Conservation (phyloP, 2,888 invertebrate genomes). For the Rhabditophanes sp. region DNA sequence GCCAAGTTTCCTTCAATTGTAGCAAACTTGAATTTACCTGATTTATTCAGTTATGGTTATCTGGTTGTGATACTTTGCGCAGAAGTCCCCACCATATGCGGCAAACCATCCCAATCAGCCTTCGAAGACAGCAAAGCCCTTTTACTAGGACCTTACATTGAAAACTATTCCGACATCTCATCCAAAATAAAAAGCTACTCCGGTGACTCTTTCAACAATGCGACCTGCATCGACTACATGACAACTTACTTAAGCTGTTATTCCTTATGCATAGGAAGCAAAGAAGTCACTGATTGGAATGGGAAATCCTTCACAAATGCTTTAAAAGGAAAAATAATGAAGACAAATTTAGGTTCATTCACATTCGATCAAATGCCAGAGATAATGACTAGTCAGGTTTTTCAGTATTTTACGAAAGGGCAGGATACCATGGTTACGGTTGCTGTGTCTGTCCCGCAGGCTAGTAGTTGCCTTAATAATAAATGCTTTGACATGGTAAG, state of each 20-base stretch:
- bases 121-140: constrained; percentile 9
- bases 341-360: constrained; percentile 12
- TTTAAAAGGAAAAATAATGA: constrained; percentile 4
- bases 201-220: too few species aligned
- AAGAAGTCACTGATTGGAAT: constrained; percentile 4
- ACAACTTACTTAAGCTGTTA: too few species aligned
- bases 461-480: too few species aligned
- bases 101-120: constrained; percentile 1
- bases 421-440: too few species aligned
- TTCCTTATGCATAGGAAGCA: too few species aligned
- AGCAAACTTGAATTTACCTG: constrained; percentile 6
- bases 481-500: too few species aligned
- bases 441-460: too few species aligned
- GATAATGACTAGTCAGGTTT: constrained; percentile 6
- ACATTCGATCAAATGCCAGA: constrained; percentile 10
- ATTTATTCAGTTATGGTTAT: constrained; percentile 13
- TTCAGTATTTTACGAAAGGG: constrained; percentile 8
- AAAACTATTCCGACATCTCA: background rate
- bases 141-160: constrained; percentile 6
- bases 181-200: too few species aligned
- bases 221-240: constrained; percentile 5
- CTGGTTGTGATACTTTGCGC: constrained; percentile 12
- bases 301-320: constrained; percentile 4
- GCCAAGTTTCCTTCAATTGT: constrained; percentile 5
- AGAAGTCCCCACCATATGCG: constrained; percentile 6